A percentile compares a stretch with the other conserved stretches of the same genome.
Conservation (phyloP, 1,140 invertebrate genomes). For the Phthorimaea operculella region DNA sequence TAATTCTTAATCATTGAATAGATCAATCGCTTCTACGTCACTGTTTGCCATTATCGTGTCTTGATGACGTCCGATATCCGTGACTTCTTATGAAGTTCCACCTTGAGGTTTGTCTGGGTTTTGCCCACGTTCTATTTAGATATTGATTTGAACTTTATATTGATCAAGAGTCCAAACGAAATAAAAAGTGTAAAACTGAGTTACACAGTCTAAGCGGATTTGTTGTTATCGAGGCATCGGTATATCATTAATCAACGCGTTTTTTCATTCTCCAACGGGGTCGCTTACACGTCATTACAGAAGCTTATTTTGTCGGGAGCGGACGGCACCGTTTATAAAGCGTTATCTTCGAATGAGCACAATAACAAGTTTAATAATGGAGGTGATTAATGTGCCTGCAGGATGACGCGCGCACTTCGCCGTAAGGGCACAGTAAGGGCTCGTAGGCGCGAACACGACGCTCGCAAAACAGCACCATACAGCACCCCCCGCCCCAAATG, state of each 20-base stretch:
- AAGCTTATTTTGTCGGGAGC: conserved; percentile 62
- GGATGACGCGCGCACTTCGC: conserved; percentile 59
- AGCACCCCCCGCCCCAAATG: conserved; percentile 50
- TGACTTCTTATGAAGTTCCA: neutral
- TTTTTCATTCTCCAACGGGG: conserved; percentile 33
- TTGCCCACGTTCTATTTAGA: neutral
- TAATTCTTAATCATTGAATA: no score
- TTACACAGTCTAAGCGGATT: conserved; percentile 31
- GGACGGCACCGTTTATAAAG: conserved; percentile 66
- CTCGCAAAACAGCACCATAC: conserved; percentile 19
- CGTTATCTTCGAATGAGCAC: conserved; percentile 66
- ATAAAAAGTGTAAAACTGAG: neutral
- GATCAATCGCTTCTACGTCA: no score
- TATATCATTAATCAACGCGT: conserved; percentile 52
- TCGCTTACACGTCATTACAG: conserved; percentile 60
- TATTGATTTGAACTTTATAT: neutral
- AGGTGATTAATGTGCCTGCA: conserved; percentile 62
- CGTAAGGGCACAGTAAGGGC: conserved; percentile 24
- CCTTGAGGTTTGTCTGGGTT: neutral
- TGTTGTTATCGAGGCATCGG: conserved; percentile 28
- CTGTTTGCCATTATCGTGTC: no score
- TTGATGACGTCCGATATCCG: neutral
- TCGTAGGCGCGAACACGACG: conserved; percentile 50
- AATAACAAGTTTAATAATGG: conserved; percentile 68
- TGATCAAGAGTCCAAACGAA: no score